Evolutionary conservation across 2,113 vertebrate genomes (phyloP).

Genomic region (Puffinus mauretanicus): DNA sequence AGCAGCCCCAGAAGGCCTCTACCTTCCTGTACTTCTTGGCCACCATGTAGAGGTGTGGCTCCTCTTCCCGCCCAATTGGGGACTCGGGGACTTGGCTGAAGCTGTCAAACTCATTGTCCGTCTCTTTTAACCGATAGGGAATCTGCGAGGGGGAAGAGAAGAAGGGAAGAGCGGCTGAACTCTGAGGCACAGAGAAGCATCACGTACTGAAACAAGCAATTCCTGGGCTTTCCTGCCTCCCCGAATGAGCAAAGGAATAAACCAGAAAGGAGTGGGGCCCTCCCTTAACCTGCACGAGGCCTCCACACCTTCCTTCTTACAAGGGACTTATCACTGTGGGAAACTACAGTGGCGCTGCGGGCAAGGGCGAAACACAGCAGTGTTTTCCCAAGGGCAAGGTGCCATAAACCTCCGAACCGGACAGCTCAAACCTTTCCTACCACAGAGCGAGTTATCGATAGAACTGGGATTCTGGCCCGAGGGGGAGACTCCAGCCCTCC

Average conservation of each 20-base stretch:
- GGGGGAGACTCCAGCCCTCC: not conserved
- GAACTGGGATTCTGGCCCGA: not conserved
- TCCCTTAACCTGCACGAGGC: not conserved
- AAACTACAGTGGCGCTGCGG: not conserved
- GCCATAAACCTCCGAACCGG: not conserved
- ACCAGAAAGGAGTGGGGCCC: not conserved
- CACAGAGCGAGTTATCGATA: not conserved
- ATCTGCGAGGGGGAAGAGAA: conserved; percentile 72
- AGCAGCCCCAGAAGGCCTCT: not conserved
- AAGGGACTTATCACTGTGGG: conserved; percentile 16
- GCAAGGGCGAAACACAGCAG: not conserved
- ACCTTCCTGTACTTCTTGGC: conserved; percentile 98
- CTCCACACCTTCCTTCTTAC: not conserved
- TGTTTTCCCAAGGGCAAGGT: conserved; percentile 3
- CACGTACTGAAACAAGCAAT: rapidly evolving
- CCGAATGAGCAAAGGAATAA: not conserved
- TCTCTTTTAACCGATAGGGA: conserved; percentile 92
- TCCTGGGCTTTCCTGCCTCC: not conserved
- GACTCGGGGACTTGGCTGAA: conserved; percentile 96
- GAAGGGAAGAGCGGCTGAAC: not conserved
- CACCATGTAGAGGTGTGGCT: conserved; percentile 94
- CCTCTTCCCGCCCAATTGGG: conserved; percentile 91
- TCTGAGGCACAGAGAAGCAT: not conserved
- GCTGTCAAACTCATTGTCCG: conserved; percentile 90
- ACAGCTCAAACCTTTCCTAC: not conserved